Base-by-base conservation (phyloP, 2,888 invertebrate genomes). In the Ceramica pisi region DNA sequence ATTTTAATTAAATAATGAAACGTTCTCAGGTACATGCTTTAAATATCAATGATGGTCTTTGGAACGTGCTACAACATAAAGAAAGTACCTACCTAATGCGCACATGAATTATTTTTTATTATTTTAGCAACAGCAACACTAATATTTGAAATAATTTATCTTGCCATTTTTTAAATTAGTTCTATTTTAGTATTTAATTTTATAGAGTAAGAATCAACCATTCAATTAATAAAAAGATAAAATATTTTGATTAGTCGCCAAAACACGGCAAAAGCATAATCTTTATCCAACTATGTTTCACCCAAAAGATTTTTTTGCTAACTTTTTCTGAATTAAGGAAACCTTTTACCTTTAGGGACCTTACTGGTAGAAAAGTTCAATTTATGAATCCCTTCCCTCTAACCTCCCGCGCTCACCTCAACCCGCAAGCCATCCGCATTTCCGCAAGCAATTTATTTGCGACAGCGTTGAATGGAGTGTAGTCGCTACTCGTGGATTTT, bases 161-260 rank as follows among this genome's bases (percentile, higher is more conserved):
- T 77, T 75, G 78, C 74, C 78, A 70, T 14, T 55, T 41, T 35
- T 60, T n/a, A 67, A 48, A 21, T 35, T 0, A 0, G 5, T 76
- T 23, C 48, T 60, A 14, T 9, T 59, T 14, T 16, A 60, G 68
- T 67, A 67, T 10, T 10, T 60, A 38, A n/a, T 48, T 41, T 31
- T 38, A 19, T 14, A 3, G 23, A 19, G 16, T 12, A 14, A 10
- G 16, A 23, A 9, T 21, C 4, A 41, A 3, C 1, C 19, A 67
- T 46, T 1, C 9, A 21, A 14, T 21, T 0, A 31, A 6, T 14
- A 2, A 12, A 16, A 31, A 8, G 10, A 16, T 1, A 0, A 59
- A 59, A n/a, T 59, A n/a, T 10, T 31, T 55, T 14, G 0, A 23
- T 48, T 38, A 16, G 1, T 64, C 5, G 16, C 12, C 2, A 59